Base-by-base conservation (phyloP, 1,140 invertebrate species). In the Pseudomyrmex gracilis region DNA sequence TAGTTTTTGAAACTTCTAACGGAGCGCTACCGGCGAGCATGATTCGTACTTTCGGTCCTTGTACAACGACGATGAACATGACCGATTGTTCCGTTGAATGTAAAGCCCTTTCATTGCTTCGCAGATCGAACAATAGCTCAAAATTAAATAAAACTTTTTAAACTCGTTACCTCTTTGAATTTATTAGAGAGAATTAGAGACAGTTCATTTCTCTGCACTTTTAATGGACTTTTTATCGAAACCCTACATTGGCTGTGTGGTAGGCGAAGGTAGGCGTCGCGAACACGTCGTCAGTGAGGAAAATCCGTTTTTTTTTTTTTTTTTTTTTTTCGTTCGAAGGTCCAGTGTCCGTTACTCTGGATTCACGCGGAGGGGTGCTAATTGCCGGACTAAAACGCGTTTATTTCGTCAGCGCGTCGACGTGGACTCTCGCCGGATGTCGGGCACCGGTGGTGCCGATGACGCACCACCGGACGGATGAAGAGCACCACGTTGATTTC, bases 311-410 rank as follows among this genome's bases (percentile, higher is more conserved):
- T 84, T 82, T 76, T 68, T 34, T 24, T 24, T 24, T 24, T 24
- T 34, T 34, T 34, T 34, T 34, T 34, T 34, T 34, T 34, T 34
- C 4, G 24, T 34, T 55, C 1, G 22, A 9, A 15, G 3, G 20
- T 24, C 20, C 68, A 15, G 12, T 58, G 53, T 80, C 22, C 53
- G 66, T 80, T 71, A 70, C 85, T 70, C 9, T 4, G 47, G 71
- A 51, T 45, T 51, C 17, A 53, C 12, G 15, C 43, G 5, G 17
- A 9, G 9, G 49, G 12, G 34, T n/a, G 61, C 67, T 88, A 87
- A 88, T 87, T 74, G 86, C 60, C 63, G 57, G 73, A 87, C 82
- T 73, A 83, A 88, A 88, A 87, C 58, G 68, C 68, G 17, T 74
- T 82, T 73, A 82, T 55, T 73, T 63, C 45, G 51, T 61, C 55